Base-by-base conservation (phyloP, 2,888 invertebrate species). In the Chrysopilus asiliformis region DNA sequence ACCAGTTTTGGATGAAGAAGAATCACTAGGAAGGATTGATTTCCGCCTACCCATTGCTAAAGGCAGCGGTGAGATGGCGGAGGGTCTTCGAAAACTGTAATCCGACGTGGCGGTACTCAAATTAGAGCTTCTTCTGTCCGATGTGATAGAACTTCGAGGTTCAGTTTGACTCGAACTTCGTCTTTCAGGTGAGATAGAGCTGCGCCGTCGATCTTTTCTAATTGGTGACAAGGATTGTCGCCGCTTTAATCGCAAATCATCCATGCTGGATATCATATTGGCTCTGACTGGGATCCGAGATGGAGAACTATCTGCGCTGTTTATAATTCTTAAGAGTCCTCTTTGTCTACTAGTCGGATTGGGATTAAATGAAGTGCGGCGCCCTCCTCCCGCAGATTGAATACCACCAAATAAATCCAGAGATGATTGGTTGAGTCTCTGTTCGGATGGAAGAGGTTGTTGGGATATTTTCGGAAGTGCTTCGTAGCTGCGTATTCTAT, bases 61-160 rank as follows among this genome's bases (percentile, higher is more conserved):
- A n/a, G n/a, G n/a, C n/a, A n/a, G 46, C 3, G 56, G 51, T 9
- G 51, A 37, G 22, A 42, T 17, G 8, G 36, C 29, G 12, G 58
- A 54, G 9, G 53, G 50, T 9, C 56, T 48, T 2, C 57, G 52
- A 47, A 56, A 61, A 39, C 62, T 62, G 28, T 60, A 56, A 29
- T 60, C 62, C 8, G 62, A 57, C 6, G 60, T 60, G 1, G 60
- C 43, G 4, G 58, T 53, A 35, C 62, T 61, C 3, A 61, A 41
- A 43, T 61, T 61, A 1, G 60, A 61, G 34, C 60, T 61, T 30
- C 60, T 49, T 13, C 60, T 41, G 41, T 60, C 58, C 3, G 61
- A 60, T 9, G 47, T 53, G 7, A 46, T 42, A 2, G 47, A 46
- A 32, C 47, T 49, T 36, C 47, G 34, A 1, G 45, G 48, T 24